A percentile compares a stretch with the other conserved stretches of the same genome.
These are phyloP conservation scores for Melanotus villosus DNA, from an alignment of 2,888 invertebrate species.

Conservation along the genomic window DNA sequence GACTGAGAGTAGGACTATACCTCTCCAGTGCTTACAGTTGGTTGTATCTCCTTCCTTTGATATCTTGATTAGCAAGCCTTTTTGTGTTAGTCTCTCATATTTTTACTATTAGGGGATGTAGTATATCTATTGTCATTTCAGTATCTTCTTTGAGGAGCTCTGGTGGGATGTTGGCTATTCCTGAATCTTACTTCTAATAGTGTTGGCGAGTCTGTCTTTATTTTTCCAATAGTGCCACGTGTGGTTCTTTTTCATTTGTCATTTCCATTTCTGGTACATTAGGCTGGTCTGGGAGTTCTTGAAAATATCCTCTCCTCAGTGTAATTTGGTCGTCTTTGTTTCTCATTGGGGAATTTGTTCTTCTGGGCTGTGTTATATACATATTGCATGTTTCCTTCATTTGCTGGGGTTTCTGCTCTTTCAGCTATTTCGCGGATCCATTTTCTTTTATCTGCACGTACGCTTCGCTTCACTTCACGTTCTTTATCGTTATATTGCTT, in stretches of 20 bases:
- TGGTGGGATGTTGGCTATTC: no score
- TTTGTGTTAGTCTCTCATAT: not conserved
- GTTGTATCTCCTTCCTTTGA: no score
- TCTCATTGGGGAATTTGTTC: not conserved
- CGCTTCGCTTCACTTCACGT: not conserved
- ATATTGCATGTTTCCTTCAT: not conserved
- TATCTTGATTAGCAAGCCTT: no score
- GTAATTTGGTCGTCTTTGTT: not conserved
- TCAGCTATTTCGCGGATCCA: not conserved
- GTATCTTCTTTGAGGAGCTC: no score
- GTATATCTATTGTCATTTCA: no score
- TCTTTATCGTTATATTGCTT: not conserved
- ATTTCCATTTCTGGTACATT: not conserved
- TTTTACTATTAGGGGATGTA: not conserved
- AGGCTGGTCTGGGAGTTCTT: not conserved
- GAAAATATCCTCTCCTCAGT: not conserved
- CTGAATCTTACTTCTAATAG: constrained; percentile 2
- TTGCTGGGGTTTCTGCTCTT: not conserved
- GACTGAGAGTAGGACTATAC: no score
- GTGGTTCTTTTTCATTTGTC: not conserved
- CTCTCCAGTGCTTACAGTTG: no score
- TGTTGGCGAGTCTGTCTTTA: not conserved
- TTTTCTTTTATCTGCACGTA: not conserved
- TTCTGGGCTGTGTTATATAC: not conserved
- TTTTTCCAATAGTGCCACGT: not conserved